Conservation (phyloP, 2,888 invertebrate species). For the Chironomus riparius region DNA sequence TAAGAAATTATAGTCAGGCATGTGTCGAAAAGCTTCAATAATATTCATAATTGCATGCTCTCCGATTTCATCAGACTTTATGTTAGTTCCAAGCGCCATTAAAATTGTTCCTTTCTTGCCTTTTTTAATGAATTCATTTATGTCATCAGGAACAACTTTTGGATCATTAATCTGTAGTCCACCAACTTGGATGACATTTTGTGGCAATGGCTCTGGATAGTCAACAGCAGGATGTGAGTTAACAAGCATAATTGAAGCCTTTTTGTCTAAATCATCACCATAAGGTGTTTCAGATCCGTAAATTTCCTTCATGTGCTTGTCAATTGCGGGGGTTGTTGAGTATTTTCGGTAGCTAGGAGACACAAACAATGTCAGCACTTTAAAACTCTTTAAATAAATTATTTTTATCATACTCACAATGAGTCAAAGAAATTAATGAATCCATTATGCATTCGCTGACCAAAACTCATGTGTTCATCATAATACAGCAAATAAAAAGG, state of each 20-base stretch:
- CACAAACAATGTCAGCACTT: background rate
- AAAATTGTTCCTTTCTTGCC: constrained; percentile 25
- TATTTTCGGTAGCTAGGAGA: background rate
- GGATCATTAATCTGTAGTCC: constrained; percentile 29
- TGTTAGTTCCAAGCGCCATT: constrained; percentile 28
- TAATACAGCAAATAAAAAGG: constrained; percentile 28
- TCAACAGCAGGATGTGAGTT: constrained; percentile 28
- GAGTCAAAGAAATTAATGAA: constrained; percentile 29
- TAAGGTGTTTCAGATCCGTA: background rate
- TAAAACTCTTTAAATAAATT: background rate
- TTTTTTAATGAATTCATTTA: constrained; percentile 30
- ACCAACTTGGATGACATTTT: constrained; percentile 28
- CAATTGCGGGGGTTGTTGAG: background rate
- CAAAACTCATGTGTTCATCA: constrained; percentile 30
- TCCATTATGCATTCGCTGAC: constrained; percentile 29
- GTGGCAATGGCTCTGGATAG: constrained; percentile 27
- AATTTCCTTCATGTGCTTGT: constrained; percentile 18
- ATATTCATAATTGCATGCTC: constrained; percentile 17
- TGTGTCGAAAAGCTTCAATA: constrained; percentile 19
- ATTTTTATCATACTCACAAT: constrained; percentile 29
- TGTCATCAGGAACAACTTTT: constrained; percentile 27
- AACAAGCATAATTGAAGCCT: constrained; percentile 23
- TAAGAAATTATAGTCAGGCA: constrained; percentile 23
- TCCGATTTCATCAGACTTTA: constrained; percentile 10
- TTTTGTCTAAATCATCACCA: background rate